Evolutionary conservation across 2,888 invertebrate genomes (phyloP).

Genomic region (Pseudococcus jackbeardsleyi): DNA sequence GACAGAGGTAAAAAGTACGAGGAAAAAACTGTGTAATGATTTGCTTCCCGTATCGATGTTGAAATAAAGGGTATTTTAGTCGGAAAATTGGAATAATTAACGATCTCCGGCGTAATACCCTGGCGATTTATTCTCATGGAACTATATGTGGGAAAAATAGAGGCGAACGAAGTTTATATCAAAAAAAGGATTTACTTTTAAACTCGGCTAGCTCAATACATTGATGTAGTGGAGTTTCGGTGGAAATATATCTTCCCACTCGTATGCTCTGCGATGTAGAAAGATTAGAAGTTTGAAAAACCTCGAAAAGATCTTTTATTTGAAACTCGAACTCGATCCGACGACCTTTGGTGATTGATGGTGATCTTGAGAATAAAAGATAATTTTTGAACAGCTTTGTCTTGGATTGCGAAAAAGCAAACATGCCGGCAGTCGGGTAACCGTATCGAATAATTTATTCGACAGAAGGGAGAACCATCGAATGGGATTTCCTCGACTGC

Average conservation of each 20-base stretch:
- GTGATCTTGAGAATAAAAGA: slow-evolving; percentile 29
- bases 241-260: background rate
- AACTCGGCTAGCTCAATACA: background rate
- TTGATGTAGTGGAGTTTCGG: background rate
- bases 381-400: slow-evolving; percentile 1
- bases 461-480: slow-evolving; percentile 32
- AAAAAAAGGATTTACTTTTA: background rate
- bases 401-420: background rate
- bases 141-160: too few species aligned
- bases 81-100: background rate
- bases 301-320: too few species aligned
- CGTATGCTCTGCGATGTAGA: background rate
- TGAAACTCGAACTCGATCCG: background rate
- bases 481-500: slow-evolving; percentile 24
- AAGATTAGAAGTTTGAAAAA: slow-evolving; percentile 20
- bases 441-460: slow-evolving; percentile 30
- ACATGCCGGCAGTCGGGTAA: background rate
- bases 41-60: too few species aligned
- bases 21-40: too few species aligned
- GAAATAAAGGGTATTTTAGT: background rate
- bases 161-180: background rate
- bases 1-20: background rate
- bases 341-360: slow-evolving; percentile 24
- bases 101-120: background rate
- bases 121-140: background rate